Conservation (phyloP, 92 coral and sea anemone genomes). For the Porites divaricata region DNA sequence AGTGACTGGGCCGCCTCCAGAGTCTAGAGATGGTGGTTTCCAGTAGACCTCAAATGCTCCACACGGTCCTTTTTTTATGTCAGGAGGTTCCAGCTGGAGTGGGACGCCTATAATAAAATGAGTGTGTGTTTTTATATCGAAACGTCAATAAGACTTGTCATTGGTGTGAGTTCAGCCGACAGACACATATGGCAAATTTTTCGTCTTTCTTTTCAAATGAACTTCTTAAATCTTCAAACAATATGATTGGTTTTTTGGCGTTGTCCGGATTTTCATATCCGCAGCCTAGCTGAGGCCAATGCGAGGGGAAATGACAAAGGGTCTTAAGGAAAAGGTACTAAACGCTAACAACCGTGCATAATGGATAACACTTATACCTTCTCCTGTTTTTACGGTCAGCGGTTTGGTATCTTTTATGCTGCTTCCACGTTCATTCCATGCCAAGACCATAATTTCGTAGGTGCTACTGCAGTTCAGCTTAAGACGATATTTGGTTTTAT, state of each 20-base stretch:
- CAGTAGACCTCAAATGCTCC: not conserved
- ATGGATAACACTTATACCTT: not conserved
- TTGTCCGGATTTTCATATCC: too few relatives aligned
- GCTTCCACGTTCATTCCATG: slow-evolving; percentile 16
- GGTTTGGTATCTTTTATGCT: not conserved
- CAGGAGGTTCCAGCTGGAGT: not conserved
- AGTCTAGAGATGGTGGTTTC: not conserved
- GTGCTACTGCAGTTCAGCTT: slow-evolving; percentile 1
- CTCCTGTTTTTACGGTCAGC: not conserved
- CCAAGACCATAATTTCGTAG: not conserved
- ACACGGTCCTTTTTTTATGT: not conserved
- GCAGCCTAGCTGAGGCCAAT: too few relatives aligned
- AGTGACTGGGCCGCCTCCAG: slow-evolving; percentile 25
- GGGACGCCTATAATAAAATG: not conserved
- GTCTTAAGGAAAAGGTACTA: too few relatives aligned
- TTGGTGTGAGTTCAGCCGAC: too few relatives aligned
- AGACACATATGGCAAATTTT: too few relatives aligned
- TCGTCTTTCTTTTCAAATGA: too few relatives aligned
- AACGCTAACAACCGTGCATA: too few relatives aligned
- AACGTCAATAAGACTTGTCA: too few relatives aligned
- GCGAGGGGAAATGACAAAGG: too few relatives aligned
- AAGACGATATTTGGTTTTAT: not conserved
- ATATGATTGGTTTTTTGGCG: too few relatives aligned
- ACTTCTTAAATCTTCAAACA: too few relatives aligned
- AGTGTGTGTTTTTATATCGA: too few relatives aligned